Evolutionary conservation across 1,140 invertebrate genomes (phyloP).

Genomic region (Penaeus japonicus): DNA sequence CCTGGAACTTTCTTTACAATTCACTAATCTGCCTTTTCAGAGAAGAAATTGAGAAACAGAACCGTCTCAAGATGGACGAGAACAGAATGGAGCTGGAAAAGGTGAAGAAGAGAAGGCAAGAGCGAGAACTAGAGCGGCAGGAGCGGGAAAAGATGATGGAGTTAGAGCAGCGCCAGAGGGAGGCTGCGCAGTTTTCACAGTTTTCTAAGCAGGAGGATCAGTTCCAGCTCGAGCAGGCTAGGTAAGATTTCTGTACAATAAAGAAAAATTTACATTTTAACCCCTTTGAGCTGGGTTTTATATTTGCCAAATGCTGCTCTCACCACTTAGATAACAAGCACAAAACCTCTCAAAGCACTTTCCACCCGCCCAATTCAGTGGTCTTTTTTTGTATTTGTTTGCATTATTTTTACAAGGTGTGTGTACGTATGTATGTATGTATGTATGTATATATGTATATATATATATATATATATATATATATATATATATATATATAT

Average conservation of each 20-base stretch:
- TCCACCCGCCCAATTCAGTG: too few relatives aligned
- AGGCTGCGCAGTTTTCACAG: constrained; percentile 92
- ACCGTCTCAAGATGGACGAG: constrained; percentile 87
- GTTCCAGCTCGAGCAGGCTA: constrained; percentile 88
- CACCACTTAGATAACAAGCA: too few relatives aligned
- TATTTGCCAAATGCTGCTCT: too few relatives aligned
- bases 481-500: too few relatives aligned
- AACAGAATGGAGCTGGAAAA: constrained; percentile 89
- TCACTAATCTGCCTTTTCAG: not conserved
- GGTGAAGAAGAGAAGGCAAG: constrained; percentile 87
- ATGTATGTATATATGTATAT: too few relatives aligned
- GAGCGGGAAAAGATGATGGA: constrained; percentile 90
- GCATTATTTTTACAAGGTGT: too few relatives aligned
- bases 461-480: too few relatives aligned
- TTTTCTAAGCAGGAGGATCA: constrained; percentile 96
- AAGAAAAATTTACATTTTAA: too few relatives aligned
- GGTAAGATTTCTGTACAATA: constrained; percentile 26
- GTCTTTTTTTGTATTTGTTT: too few relatives aligned
- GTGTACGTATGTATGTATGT: too few relatives aligned
- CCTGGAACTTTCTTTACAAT: not conserved
- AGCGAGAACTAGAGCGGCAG: constrained; percentile 89
- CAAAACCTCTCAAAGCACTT: too few relatives aligned
- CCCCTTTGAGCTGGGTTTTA: too few relatives aligned
- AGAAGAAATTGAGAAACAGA: constrained; percentile 87
- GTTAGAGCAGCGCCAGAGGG: constrained; percentile 87